Conservation (phyloP, 2,797 vertebrate species). For the Sebastes trivittatus region DNA sequence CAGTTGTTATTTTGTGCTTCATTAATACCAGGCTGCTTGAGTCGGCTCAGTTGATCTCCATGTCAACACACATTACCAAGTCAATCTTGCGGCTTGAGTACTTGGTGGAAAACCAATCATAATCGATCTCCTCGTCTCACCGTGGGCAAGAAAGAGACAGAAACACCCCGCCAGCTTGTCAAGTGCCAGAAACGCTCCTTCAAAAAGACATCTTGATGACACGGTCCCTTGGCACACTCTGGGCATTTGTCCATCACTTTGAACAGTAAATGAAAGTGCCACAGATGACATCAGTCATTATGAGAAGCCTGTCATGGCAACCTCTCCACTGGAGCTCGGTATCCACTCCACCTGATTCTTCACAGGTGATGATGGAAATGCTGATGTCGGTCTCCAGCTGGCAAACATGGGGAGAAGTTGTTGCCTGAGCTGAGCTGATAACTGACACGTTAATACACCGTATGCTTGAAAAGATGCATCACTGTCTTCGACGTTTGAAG, state of each 20-base stretch:
- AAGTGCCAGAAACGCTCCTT: slow-evolving; percentile 64
- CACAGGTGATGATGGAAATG: slow-evolving; percentile 39
- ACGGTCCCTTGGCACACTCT: slow-evolving; percentile 47
- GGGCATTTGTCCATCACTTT: slow-evolving; percentile 72
- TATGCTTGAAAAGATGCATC: slow-evolving; percentile 4
- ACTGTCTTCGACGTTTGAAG: slow-evolving; percentile 5
- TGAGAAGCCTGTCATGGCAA: slow-evolving; percentile 54
- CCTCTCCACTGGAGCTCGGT: slow-evolving; percentile 19
- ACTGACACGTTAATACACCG: slow-evolving; percentile 17
- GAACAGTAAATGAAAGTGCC: slow-evolving; percentile 70
- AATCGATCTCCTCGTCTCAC: slow-evolving; percentile 59
- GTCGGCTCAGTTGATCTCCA: slow-evolving; percentile 63
- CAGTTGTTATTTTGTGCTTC: slow-evolving; percentile 68
- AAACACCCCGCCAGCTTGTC: slow-evolving; percentile 50
- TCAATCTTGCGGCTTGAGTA: slow-evolving; percentile 60
- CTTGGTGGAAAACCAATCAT: slow-evolving; percentile 65
- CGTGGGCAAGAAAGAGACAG: slow-evolving; percentile 16
- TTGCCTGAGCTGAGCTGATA: slow-evolving; percentile 32
- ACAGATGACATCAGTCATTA: slow-evolving; percentile 67
- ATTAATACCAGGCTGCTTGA: slow-evolving; percentile 69
- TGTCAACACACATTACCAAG: slow-evolving; percentile 70
- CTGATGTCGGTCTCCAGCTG: slow-evolving; percentile 7
- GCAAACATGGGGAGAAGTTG: slow-evolving; percentile 6
- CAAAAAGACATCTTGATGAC: slow-evolving; percentile 69
- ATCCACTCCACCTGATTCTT: slow-evolving; percentile 41